Base-by-base conservation (phyloP, 2,888 invertebrate genomes). In the Melikaiella ostensackeni region DNA sequence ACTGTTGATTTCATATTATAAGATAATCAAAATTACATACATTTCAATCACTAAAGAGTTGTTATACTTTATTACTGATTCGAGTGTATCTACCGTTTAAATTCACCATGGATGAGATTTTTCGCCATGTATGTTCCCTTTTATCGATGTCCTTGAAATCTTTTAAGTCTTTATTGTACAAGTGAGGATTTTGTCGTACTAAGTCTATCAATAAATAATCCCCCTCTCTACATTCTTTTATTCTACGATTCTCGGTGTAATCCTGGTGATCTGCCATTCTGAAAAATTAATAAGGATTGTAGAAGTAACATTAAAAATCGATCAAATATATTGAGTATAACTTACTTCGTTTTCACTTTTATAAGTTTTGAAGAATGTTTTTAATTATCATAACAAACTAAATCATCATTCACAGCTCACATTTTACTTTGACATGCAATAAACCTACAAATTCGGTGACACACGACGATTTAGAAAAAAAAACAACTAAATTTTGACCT, bases 101-200 rank as follows among this genome's bases (percentile, higher is more conserved):
- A 70, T 70, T 70, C 19, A 70, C 5, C 9, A 42, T 19, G 9
- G 46, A 19, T 8, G 66, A 42, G 19, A 70, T 70, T 70, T 70
- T 50, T 16, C 27, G 66, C 66, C 66, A 70, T 42, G 66, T 70
- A 4, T 70, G 46, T 70, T 70, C 66, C 27, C 66, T 27, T 70
- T 50, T 70, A 19, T 70, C 66, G 27, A 70, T 70, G 8, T 70
- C 66, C n/a, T 70, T 70, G 11, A 70, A 70, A 70, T 70, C 66
- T 46, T 70, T 70, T 9, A 70, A 30, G 27, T 70, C 66, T 27
- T 70, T 70, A 70, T 70, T n/a, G n/a, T 70, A 70, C 42, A 70
- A 46, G 27, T 70, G 66, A 3, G 66, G 46, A 70, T 70, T 70
- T 42, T 46, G 27, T 11, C 46, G 42, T 7, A 70, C 66, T 50